phyloP scores from a whole-genome alignment of 2,888 invertebrate species.

The Orthosia cruda region DNA sequence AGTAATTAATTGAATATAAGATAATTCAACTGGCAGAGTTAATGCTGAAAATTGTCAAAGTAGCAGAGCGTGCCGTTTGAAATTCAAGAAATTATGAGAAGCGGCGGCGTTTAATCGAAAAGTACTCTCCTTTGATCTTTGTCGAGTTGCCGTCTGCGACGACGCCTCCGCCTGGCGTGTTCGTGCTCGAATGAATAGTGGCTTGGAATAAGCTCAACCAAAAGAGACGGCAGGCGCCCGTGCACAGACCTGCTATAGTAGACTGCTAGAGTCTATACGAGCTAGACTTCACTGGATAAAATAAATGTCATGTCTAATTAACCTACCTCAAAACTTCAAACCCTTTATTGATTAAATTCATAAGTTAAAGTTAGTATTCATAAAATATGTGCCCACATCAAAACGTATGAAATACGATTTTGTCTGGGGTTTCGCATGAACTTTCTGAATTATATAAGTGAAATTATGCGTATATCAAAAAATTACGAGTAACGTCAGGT shows the following conservation, averaged over 20 bases:
- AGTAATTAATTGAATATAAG: constrained; percentile 53
- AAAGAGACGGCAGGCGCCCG: constrained; percentile 57
- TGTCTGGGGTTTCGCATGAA: constrained; percentile 32
- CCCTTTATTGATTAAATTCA: constrained; percentile 16
- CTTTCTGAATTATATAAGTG: constrained; percentile 48
- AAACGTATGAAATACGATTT: constrained; percentile 38
- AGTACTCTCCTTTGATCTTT: constrained; percentile 79
- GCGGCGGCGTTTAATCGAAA: constrained; percentile 78
- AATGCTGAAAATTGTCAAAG: constrained; percentile 65
- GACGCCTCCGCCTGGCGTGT: constrained; percentile 72
- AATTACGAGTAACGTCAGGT: constrained; percentile 72
- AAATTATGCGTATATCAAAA: constrained; percentile 53
- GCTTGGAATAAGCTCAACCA: constrained; percentile 73
- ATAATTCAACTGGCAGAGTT: constrained; percentile 58
- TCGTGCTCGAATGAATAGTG: constrained; percentile 75
- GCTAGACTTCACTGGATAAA: constrained; percentile 14
- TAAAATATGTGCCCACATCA: constrained; percentile 22
- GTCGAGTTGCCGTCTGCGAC: constrained; percentile 72
- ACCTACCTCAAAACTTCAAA: constrained; percentile 2
- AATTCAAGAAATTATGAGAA: constrained; percentile 77
- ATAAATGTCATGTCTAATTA: constrained; percentile 18
- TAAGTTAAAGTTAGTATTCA: constrained; percentile 15
- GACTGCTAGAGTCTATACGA: no score
- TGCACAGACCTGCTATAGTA: constrained; percentile 71
- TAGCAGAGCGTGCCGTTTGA: constrained; percentile 71